Base-by-base conservation (phyloP, 2,888 invertebrate species). In the Nemoura dubitans region DNA sequence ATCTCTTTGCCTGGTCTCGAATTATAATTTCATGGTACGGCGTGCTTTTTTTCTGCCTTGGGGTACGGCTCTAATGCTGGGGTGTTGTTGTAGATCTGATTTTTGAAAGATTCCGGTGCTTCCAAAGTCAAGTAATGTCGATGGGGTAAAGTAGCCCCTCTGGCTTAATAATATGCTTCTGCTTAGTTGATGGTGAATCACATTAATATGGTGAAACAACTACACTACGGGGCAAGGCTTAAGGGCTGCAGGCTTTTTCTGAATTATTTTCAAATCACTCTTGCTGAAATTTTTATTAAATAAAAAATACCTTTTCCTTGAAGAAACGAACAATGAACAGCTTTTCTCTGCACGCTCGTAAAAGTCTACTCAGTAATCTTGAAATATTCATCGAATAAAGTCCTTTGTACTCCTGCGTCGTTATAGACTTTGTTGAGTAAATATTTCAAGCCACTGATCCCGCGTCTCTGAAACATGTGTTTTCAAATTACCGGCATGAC, bases 261-360 rank as follows among this genome's bases (percentile, higher is more conserved):
- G 59, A 59, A 59, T 59, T 59, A 59, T 59, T 59, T 59, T 59
- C 59, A 59, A 59, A 59, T 59, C 59, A 59, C 59, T 59, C 59
- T 59, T 59, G 14, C 59, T 59, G 59, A 59, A 59, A 59, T 59
- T 10, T 59, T 7, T 10, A 59, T 59, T 59, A 16, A 59, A 59
- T 59, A 21, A 59, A 59, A 59, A 59, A 59, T 16, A 21, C 2
- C 10, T 59, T 59, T 14, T 21, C 59, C 59, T 59, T 59, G 2
- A 59, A 59, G 59, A 59, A 10, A 21, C 59, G 21, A 59, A 59
- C 59, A 59, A 59, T 59, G 59, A 59, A 59, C 59, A 59, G 36
- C 36, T 36, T 36, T 36, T 36, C 36, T n/a, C 59, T 59, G 6
- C 21, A 59, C 59, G 59, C 59, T 59, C 59, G 59, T 59, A 59